Evolutionary conservation across 2,113 vertebrate species (phyloP).

Genomic region (Saccopteryx leptura): DNA sequence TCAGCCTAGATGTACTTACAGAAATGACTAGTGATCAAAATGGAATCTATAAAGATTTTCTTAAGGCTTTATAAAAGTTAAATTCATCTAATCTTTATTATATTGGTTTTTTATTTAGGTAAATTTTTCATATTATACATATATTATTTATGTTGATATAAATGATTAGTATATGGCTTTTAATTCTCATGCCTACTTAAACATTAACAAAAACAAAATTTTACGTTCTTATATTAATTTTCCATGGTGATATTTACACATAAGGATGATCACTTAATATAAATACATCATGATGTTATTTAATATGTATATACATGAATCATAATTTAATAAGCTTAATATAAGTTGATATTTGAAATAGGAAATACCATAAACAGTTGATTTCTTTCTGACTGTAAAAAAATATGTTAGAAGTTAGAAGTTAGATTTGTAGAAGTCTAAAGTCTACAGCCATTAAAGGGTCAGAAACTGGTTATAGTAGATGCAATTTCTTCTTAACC

Average conservation of each 20-base stretch:
- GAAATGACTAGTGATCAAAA: not conserved
- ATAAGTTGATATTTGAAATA: not conserved
- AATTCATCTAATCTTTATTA: not conserved
- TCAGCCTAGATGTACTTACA: not conserved
- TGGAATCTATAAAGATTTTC: not conserved
- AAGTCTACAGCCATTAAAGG: conserved; percentile 13
- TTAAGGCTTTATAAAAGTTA: not conserved
- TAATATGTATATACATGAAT: not conserved
- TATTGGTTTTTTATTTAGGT: not conserved
- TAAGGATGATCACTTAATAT: not conserved
- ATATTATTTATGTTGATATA: not conserved
- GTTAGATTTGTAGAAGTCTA: conserved; percentile 22
- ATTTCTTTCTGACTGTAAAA: conserved; percentile 22
- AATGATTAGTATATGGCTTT: conserved; percentile 3
- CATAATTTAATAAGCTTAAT: not conserved
- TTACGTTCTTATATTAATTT: conserved; percentile 38
- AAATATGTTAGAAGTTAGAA: conserved; percentile 48
- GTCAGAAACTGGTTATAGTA: not conserved
- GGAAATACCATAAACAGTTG: not conserved
- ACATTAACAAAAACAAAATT: not conserved
- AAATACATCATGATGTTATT: conserved; percentile 41
- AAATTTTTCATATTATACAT: not conserved
- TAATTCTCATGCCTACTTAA: conserved; percentile 58
- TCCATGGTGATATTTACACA: conserved; percentile 39
- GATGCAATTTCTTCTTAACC: conserved; percentile 46